Conservation (phyloP, 1,140 invertebrate species). For the Meloidogyne exigua region DNA sequence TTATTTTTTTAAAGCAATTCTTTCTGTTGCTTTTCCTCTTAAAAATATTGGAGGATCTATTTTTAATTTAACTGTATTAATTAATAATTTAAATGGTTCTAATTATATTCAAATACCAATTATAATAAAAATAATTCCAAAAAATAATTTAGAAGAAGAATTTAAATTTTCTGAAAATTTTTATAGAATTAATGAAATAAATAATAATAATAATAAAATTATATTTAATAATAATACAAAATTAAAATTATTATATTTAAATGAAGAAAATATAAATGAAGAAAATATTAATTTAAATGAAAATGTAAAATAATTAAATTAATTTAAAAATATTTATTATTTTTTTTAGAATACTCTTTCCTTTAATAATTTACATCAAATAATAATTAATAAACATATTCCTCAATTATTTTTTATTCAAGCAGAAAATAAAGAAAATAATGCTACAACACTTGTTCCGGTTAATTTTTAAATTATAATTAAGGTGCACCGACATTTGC, state of each 20-base stretch:
- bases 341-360: background rate
- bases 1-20: too few relatives aligned
- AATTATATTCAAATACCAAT: too few relatives aligned
- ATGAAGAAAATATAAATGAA: background rate
- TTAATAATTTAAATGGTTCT: too few relatives aligned
- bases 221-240: background rate
- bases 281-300: background rate
- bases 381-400: background rate
- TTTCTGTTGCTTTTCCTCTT: too few relatives aligned
- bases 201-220: constrained; percentile 2
- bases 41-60: too few relatives aligned
- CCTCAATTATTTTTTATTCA: background rate
- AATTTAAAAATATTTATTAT: background rate
- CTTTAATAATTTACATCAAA: background rate
- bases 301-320: background rate
- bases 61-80: too few relatives aligned
- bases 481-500: too few relatives aligned
- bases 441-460: background rate
- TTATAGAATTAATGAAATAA: too few relatives aligned
- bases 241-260: background rate
- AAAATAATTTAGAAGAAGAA: background rate
- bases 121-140: too few relatives aligned
- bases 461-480: background rate
- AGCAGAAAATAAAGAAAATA: background rate
- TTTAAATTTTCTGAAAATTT: too few relatives aligned